phyloP scores from a whole-genome alignment of 2,888 invertebrate species.

The Hofmannophila pseudospretella region DNA sequence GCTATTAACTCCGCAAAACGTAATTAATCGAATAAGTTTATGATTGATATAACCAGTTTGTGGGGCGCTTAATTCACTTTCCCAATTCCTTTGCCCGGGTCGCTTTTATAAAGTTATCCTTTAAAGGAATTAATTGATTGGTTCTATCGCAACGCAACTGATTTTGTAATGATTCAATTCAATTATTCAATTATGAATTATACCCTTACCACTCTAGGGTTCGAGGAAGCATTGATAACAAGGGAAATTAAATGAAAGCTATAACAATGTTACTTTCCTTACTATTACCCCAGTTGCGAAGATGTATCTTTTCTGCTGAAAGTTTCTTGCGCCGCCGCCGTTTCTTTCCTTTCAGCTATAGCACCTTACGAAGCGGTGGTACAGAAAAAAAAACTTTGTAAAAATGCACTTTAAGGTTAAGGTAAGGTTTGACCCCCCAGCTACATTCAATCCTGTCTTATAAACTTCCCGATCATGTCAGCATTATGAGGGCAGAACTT shows the following conservation, averaged over 20 bases:
- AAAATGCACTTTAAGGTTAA: no score
- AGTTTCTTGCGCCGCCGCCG: no score
- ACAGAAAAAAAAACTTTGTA: no score
- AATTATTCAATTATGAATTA: conserved; percentile 51
- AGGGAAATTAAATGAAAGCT: conserved; percentile 40
- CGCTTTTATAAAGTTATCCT: conserved; percentile 73
- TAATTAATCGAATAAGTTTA: conserved; percentile 79
- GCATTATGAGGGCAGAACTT: no score
- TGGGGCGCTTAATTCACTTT: conserved; percentile 76
- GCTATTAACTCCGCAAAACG: conserved; percentile 79
- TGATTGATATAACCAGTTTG: conserved; percentile 79
- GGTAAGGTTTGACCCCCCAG: no score
- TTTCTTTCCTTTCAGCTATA: no score
- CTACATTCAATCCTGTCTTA: no score
- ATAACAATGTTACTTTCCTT: conserved; percentile 14
- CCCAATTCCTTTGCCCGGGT: conserved; percentile 60
- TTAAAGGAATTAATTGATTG: conserved; percentile 72
- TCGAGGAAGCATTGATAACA: conserved; percentile 42
- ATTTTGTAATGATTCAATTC: conserved; percentile 59
- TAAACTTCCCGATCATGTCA: no score
- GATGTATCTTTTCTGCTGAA: no score
- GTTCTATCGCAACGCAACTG: conserved; percentile 54
- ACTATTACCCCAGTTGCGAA: no score
- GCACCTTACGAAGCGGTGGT: no score
- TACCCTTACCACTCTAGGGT: conserved; percentile 22